Percentiles rank a stretch among this genome's conserved stretches.
phyloP scores from a whole-genome alignment of 2,888 invertebrate species.

The Lumbricus terrestris region DNA sequence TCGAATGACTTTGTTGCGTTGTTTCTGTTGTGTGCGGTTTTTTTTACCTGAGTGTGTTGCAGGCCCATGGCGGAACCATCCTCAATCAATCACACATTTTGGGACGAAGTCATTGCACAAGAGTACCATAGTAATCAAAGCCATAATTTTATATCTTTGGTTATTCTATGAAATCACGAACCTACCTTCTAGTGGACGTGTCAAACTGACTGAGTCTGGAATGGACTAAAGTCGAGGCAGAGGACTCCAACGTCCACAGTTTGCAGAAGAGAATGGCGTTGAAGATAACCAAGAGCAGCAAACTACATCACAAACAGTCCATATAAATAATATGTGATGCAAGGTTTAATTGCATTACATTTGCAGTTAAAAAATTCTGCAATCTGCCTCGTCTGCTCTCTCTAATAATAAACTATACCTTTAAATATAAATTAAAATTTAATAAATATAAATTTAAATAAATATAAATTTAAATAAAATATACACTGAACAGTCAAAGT shows the following conservation, averaged over 20 bases:
- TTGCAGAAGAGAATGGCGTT: slow-evolving; percentile 81
- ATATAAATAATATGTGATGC: not conserved
- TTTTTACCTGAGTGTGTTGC: too few species aligned
- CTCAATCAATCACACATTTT: too few species aligned
- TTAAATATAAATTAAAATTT: too few species aligned
- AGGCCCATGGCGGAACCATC: too few species aligned
- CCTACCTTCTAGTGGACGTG: not conserved
- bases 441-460: too few species aligned
- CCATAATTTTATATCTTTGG: not conserved
- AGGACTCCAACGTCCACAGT: slow-evolving; percentile 73
- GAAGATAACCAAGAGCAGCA: slow-evolving; percentile 67
- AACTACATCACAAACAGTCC: slow-evolving; percentile 43
- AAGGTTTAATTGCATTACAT: not conserved
- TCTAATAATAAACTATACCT: too few species aligned
- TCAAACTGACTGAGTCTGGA: slow-evolving; percentile 30
- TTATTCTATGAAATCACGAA: not conserved
- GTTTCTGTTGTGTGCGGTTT: too few species aligned
- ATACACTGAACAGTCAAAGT: not conserved
- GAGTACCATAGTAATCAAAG: too few species aligned
- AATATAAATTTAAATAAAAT: too few species aligned
- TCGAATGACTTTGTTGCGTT: too few species aligned
- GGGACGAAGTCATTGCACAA: too few species aligned
- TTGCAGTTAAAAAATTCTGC: not conserved
- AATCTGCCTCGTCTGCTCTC: not conserved
- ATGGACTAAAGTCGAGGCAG: not conserved